These are phyloP conservation scores for Drosophila insularis DNA, from an alignment of 1,140 invertebrate genomes.

Conservation along the genomic window DNA sequence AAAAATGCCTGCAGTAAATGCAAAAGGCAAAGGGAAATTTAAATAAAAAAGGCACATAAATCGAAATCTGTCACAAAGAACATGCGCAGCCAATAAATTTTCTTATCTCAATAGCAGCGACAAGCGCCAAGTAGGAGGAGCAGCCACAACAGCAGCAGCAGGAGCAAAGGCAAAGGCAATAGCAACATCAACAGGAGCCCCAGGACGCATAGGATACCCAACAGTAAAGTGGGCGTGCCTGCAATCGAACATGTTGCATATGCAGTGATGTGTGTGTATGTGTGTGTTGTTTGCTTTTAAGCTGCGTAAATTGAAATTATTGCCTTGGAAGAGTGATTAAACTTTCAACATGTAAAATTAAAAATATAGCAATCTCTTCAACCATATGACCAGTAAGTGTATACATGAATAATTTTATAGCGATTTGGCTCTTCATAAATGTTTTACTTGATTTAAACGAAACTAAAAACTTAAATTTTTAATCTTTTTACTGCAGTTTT, in stretches of 20 bases:
- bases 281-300: constrained; percentile 57
- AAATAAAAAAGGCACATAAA: constrained; percentile 80
- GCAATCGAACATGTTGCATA: constrained; percentile 72
- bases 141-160: neutral
- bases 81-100: constrained; percentile 81
- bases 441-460: no score
- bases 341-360: constrained; percentile 1
- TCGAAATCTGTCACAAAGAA: constrained; percentile 81
- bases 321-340: constrained; percentile 42
- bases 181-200: neutral
- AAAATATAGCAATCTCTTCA: neutral
- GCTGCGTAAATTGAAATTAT: constrained; percentile 75
- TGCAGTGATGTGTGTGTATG: constrained; percentile 55
- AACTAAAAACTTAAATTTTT: no score
- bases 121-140: constrained; percentile 67
- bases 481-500: neutral
- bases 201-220: neutral
- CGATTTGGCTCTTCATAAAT: no score
- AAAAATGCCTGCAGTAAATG: constrained; percentile 35
- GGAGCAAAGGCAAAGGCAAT: neutral
- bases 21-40: constrained; percentile 63
- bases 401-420: neutral
- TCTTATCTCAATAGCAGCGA: constrained; percentile 80
- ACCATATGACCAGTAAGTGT: neutral
- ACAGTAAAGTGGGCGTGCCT: constrained; percentile 1